A percentile compares a stretch with the other conserved stretches of the same genome.
phyloP scores from a whole-genome alignment of 2,113 vertebrate species.

The Anarrhichthys ocellatus region DNA sequence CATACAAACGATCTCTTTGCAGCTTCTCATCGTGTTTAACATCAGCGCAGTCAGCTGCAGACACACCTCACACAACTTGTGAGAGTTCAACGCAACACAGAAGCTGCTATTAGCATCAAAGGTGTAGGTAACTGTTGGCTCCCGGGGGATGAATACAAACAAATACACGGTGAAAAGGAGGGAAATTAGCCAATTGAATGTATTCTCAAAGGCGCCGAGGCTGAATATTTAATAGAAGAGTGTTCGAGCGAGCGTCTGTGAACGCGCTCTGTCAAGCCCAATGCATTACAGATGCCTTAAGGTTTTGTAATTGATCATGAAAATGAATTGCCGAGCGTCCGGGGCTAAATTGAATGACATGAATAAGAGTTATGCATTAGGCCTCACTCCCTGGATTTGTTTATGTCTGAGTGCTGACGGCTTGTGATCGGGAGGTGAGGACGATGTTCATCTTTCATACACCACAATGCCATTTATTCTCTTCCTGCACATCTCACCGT shows the following conservation, averaged over 20 bases:
- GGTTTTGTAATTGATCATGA: slow-evolving; percentile 85
- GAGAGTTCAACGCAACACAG: slow-evolving; percentile 29
- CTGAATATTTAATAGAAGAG: slow-evolving; percentile 62
- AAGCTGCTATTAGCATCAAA: slow-evolving; percentile 67
- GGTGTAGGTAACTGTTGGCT: slow-evolving; percentile 72
- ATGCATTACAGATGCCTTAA: slow-evolving; percentile 80
- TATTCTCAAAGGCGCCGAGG: slow-evolving; percentile 48
- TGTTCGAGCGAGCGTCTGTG: slow-evolving; percentile 47
- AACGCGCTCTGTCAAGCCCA: slow-evolving; percentile 65
- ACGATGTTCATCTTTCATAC: slow-evolving; percentile 56
- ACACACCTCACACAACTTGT: slow-evolving; percentile 44
- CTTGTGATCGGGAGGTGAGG: slow-evolving; percentile 36
- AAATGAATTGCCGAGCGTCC: slow-evolving; percentile 78
- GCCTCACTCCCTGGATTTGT: slow-evolving; percentile 68
- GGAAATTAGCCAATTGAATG: slow-evolving; percentile 62
- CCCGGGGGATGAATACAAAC: slow-evolving; percentile 65
- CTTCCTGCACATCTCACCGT: background rate
- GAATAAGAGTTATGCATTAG: slow-evolving; percentile 82
- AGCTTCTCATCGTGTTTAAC: slow-evolving; percentile 36
- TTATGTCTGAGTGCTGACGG: slow-evolving; percentile 54
- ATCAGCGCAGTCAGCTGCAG: slow-evolving; percentile 16
- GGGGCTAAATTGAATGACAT: slow-evolving; percentile 83
- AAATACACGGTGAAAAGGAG: slow-evolving; percentile 54
- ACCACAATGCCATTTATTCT: slow-evolving; percentile 60
- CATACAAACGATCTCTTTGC: slow-evolving; percentile 17